phyloP scores from a whole-genome alignment of 2,113 vertebrate species.

The Vulpes ferrilata region DNA sequence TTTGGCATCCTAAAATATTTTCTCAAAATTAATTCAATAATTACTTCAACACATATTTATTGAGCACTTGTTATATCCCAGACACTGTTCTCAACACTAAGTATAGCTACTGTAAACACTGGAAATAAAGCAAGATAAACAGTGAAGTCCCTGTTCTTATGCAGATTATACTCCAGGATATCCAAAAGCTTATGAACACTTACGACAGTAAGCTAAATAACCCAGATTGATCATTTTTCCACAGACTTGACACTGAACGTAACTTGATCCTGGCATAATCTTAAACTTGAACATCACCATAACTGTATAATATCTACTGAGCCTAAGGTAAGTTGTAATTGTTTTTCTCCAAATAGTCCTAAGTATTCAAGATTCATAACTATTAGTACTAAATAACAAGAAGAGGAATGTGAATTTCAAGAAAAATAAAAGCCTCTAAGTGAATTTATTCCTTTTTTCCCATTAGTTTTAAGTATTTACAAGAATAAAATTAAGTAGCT shows the following conservation, averaged over 20 bases:
- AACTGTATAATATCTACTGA: neutral
- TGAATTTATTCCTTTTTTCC: neutral
- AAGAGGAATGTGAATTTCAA: neutral
- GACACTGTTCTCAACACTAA: neutral
- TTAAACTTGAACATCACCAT: constrained; percentile 3
- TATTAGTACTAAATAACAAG: neutral
- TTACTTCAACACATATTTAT: neutral
- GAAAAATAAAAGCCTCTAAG: neutral
- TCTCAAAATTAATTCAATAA: neutral
- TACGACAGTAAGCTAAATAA: fast-evolving
- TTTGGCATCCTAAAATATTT: constrained; percentile 23
- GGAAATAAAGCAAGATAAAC: neutral
- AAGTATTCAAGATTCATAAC: constrained; percentile 27
- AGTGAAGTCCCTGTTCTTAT: neutral
- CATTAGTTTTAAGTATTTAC: neutral
- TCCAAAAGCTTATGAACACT: neutral
- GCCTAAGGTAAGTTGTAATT: neutral
- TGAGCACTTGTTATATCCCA: neutral
- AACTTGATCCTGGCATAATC: neutral
- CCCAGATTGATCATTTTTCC: neutral
- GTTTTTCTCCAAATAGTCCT: constrained; percentile 3
- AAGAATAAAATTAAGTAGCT: constrained; percentile 44
- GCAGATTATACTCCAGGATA: neutral
- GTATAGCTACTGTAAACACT: neutral
- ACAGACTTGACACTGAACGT: neutral